Conservation (phyloP, 2,113 vertebrate genomes). For the Nothocercus nigrocapillus region DNA sequence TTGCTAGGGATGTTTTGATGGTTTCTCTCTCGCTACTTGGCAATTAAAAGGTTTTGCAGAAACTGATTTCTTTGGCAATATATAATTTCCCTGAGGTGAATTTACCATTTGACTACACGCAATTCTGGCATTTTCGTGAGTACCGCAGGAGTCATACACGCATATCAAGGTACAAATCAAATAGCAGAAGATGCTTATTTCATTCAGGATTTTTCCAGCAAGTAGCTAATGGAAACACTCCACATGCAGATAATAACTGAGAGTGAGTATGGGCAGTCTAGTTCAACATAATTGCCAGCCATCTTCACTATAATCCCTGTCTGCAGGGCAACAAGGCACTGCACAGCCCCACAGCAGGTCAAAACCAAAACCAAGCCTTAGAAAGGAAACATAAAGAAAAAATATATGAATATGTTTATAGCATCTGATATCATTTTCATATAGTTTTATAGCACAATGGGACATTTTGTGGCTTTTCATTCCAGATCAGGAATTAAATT, state of each 20-base stretch:
- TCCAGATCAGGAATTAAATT: slow-evolving; percentile 20
- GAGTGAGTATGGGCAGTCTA: slow-evolving; percentile 15
- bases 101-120: slow-evolving; percentile 24
- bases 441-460: not conserved
- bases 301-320: slow-evolving; percentile 29
- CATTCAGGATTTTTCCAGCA: slow-evolving; percentile 44
- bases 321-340: slow-evolving; percentile 16
- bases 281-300: slow-evolving; percentile 26
- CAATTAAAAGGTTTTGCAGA: slow-evolving; percentile 66
- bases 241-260: slow-evolving; percentile 38
- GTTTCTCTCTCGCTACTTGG: slow-evolving; percentile 42
- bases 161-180: not conserved
- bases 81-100: slow-evolving; percentile 25
- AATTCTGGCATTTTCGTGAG: not conserved
- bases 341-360: slow-evolving; percentile 8
- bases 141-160: not conserved
- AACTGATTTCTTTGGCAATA: slow-evolving; percentile 20
- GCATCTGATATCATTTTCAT: not conserved
- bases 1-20: slow-evolving; percentile 56
- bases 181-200: slow-evolving; percentile 44
- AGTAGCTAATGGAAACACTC: slow-evolving; percentile 56
- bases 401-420: not conserved
- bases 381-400: not conserved
- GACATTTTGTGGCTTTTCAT: slow-evolving; percentile 16
- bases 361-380: not conserved